Evolutionary conservation across 2,888 invertebrate species (phyloP).

Genomic region (Willowsia nigromaculata): DNA sequence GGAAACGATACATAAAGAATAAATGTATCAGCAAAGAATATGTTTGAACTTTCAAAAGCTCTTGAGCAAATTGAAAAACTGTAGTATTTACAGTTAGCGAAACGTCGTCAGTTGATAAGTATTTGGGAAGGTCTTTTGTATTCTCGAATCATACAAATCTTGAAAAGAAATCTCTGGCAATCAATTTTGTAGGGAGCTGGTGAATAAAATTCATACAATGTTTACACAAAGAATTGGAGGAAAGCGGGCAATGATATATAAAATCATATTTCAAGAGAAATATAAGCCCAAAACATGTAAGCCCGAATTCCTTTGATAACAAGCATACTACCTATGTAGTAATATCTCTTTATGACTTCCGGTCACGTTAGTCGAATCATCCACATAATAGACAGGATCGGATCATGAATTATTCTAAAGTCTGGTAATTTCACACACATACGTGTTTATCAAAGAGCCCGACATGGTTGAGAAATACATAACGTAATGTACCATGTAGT

Average conservation of each 20-base stretch:
- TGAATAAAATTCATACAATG: background rate
- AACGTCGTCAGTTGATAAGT: background rate
- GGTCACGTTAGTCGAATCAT: constrained; percentile 67
- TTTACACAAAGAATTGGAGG: background rate
- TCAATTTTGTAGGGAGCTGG: constrained; percentile 8
- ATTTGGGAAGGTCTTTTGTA: background rate
- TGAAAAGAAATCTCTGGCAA: background rate
- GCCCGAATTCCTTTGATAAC: background rate
- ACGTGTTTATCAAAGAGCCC: constrained; percentile 5
- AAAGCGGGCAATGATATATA: background rate
- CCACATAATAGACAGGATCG: background rate
- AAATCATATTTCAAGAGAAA: background rate
- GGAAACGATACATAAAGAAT: background rate
- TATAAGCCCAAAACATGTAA: background rate
- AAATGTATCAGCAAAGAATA: background rate
- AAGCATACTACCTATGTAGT: background rate
- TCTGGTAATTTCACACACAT: background rate
- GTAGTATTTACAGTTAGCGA: background rate
- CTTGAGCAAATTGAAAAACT: constrained; percentile 15
- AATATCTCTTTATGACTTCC: constrained; percentile 65
- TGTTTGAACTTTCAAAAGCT: constrained; percentile 12
- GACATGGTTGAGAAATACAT: constrained; percentile 22
- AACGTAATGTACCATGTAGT: constrained; percentile 41
- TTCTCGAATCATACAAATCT: background rate
- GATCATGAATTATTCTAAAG: background rate